Percentiles rank a stretch among this genome's conserved stretches.
phyloP scores from a whole-genome alignment of 2,888 invertebrate species.

The Drosophila mercatorum region DNA sequence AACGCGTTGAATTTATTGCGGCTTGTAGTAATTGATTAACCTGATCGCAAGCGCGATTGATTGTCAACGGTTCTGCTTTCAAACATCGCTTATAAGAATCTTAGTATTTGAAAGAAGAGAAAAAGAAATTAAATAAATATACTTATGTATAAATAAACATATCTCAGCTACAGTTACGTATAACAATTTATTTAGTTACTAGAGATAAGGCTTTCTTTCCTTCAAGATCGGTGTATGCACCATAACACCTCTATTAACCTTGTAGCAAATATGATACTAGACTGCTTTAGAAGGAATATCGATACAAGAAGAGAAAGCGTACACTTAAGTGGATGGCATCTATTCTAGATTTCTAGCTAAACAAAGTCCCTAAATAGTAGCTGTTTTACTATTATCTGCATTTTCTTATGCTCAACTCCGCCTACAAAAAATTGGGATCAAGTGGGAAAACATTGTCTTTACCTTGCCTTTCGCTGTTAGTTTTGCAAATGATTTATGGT shows the following conservation, averaged over 20 bases:
- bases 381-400: no score
- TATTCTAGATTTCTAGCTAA: no score
- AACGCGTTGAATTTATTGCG: conserved; percentile 67
- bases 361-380: no score
- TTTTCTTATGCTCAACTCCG: no score
- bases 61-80: conserved; percentile 28
- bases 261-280: no score
- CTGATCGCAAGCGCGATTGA: conserved; percentile 44
- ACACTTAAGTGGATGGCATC: no score
- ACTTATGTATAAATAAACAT: no score
- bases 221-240: no score
- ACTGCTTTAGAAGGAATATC: no score
- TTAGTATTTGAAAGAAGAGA: background rate
- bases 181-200: background rate
- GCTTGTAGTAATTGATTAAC: conserved; percentile 61
- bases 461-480: background rate
- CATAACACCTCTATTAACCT: no score
- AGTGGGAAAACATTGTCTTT: background rate
- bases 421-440: no score
- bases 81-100: conserved; percentile 11
- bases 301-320: no score
- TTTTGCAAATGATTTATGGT: background rate
- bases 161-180: background rate
- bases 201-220: background rate
- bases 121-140: background rate